A percentile compares a stretch with the other conserved stretches of the same genome.
Conservation (phyloP, 2,797 vertebrate species). For the Peromyscus nudipes region DNA sequence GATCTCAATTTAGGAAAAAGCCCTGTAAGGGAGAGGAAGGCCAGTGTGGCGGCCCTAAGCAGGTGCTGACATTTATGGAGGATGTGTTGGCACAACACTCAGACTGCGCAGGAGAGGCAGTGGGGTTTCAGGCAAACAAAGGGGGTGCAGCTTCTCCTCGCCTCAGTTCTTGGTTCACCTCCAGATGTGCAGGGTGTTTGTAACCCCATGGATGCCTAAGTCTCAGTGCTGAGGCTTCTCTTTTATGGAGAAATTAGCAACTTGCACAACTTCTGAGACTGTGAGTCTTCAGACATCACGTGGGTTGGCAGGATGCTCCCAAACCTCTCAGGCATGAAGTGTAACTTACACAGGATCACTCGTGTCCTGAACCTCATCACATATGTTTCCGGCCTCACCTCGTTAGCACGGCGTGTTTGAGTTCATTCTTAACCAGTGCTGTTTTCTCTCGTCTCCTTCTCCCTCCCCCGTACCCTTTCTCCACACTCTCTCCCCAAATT, state of each 20-base stretch:
- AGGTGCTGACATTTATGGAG: neutral
- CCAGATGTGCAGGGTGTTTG: neutral
- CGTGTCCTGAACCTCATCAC: neutral
- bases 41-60: neutral
- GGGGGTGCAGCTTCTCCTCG: neutral
- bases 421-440: neutral
- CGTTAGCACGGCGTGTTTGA: neutral
- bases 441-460: neutral
- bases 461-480: neutral
- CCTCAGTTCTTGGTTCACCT: neutral
- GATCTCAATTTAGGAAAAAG: slow-evolving; percentile 55
- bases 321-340: neutral
- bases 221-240: neutral
- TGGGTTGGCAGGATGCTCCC: neutral
- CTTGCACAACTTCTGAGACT: neutral
- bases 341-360: neutral
- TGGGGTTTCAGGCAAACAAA: neutral
- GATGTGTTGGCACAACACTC: neutral
- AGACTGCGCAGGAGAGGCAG: neutral
- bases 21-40: neutral
- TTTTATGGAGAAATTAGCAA: neutral
- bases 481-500: neutral
- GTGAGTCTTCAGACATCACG: neutral
- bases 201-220: neutral
- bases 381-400: rapidly evolving